Evolutionary conservation across 2,888 invertebrate species (phyloP).

Genomic region (Dorcus hopei): DNA sequence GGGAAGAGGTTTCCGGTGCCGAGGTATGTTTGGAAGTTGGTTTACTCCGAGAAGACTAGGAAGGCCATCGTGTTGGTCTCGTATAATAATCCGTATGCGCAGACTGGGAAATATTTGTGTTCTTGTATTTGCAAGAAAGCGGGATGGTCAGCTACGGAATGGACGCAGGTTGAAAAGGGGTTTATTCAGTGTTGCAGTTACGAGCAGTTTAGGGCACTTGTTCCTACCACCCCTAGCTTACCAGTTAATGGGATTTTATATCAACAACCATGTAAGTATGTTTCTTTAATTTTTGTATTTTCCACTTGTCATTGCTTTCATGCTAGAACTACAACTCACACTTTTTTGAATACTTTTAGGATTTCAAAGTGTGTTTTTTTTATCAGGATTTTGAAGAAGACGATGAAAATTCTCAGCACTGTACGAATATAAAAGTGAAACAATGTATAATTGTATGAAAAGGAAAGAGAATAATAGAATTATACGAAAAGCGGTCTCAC

Average conservation of each 20-base stretch:
- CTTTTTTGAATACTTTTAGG: no score
- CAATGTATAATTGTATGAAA: constrained; percentile 9
- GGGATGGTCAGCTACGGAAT: constrained; percentile 39
- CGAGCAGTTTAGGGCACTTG: constrained; percentile 34
- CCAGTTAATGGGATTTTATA: constrained; percentile 12
- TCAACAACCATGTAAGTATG: constrained; percentile 7
- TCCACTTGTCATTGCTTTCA: no score
- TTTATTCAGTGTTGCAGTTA: constrained; percentile 48
- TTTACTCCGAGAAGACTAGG: constrained; percentile 43
- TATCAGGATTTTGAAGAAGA: no score
- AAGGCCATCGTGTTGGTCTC: constrained; percentile 52
- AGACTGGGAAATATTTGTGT: constrained; percentile 34
- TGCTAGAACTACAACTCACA: no score
- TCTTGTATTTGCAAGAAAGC: constrained; percentile 41
- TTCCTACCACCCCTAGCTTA: constrained; percentile 26
- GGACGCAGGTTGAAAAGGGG: constrained; percentile 37
- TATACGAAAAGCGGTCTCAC: constrained; percentile 8
- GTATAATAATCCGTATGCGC: constrained; percentile 52
- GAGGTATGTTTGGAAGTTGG: constrained; percentile 51
- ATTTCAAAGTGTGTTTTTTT: no score
- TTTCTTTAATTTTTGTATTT: background rate
- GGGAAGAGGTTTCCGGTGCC: constrained; percentile 47
- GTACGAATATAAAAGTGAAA: background rate
- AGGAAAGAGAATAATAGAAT: constrained; percentile 12
- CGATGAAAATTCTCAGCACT: no score